phyloP scores from a whole-genome alignment of 2,113 vertebrate genomes.

The Corythornis vintsioides region DNA sequence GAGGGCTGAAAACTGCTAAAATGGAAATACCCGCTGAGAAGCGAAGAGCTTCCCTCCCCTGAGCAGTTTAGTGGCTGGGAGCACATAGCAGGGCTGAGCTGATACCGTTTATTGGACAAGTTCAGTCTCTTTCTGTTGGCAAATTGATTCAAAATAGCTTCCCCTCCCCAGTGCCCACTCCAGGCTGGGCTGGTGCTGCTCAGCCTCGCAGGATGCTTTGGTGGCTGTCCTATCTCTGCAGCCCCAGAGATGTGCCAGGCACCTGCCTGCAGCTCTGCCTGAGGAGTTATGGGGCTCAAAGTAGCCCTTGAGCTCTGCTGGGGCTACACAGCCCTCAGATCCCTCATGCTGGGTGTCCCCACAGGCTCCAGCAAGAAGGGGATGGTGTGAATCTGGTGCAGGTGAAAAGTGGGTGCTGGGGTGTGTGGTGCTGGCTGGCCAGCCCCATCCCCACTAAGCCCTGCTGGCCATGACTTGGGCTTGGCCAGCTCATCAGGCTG shows the following conservation, averaged over 20 bases:
- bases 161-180: accelerated
- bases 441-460: neutral
- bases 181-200: neutral
- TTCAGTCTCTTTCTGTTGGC: neutral
- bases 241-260: neutral
- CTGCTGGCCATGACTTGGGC: accelerated
- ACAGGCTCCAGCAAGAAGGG: neutral
- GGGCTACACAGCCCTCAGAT: accelerated
- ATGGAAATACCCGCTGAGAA: constrained; percentile 17
- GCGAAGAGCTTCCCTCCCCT: neutral
- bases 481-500: accelerated
- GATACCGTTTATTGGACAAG: neutral
- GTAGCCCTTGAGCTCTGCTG: accelerated
- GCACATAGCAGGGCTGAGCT: neutral
- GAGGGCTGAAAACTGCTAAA: neutral
- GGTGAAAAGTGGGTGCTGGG: neutral
- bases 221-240: neutral
- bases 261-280: accelerated
- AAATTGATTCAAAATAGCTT: neutral
- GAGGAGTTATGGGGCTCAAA: accelerated
- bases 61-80: neutral
- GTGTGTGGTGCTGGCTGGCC: accelerated
- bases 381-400: accelerated
- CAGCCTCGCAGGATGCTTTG: accelerated
- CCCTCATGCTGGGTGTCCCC: neutral